A percentile compares a stretch with the other conserved stretches of the same genome.
Evolutionary conservation across 2,888 invertebrate species (phyloP).

Genomic region (Muscina levida): DNA sequence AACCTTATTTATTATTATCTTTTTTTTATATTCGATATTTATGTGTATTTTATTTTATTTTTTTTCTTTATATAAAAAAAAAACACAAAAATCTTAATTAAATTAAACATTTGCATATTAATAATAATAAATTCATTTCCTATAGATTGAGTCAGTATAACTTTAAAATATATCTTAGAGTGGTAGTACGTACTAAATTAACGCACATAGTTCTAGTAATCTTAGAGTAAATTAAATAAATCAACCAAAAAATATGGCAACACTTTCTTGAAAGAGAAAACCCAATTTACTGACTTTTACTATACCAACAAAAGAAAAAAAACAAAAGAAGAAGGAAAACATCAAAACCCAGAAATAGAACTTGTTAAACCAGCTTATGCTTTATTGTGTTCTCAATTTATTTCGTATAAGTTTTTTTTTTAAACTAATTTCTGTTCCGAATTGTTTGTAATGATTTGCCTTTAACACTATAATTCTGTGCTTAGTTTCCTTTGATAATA

Average conservation of each 20-base stretch:
- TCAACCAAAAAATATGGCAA: neutral
- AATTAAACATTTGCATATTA: neutral
- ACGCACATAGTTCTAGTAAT: neutral
- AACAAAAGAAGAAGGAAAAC: no score
- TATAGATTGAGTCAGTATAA: no score
- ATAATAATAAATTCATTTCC: neutral
- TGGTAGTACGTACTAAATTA: neutral
- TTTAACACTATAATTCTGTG: neutral
- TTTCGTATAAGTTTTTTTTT: neutral
- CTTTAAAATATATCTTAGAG: no score
- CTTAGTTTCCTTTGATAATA: neutral
- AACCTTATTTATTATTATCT: no score
- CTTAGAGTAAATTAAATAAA: neutral
- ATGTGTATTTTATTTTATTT: no score
- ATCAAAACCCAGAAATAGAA: no score
- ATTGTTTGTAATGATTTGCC: neutral
- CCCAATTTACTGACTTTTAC: no score
- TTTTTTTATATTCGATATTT: no score
- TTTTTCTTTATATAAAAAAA: conserved; percentile 51
- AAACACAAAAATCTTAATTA: neutral
- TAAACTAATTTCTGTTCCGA: neutral
- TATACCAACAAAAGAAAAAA: no score
- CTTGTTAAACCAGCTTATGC: no score
- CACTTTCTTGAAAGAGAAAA: neutral
- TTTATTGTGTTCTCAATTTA: no score